Percentiles rank a stretch among this genome's conserved stretches.
Conservation (phyloP, 2,113 vertebrate genomes). For the Thunnus maccoyii region DNA sequence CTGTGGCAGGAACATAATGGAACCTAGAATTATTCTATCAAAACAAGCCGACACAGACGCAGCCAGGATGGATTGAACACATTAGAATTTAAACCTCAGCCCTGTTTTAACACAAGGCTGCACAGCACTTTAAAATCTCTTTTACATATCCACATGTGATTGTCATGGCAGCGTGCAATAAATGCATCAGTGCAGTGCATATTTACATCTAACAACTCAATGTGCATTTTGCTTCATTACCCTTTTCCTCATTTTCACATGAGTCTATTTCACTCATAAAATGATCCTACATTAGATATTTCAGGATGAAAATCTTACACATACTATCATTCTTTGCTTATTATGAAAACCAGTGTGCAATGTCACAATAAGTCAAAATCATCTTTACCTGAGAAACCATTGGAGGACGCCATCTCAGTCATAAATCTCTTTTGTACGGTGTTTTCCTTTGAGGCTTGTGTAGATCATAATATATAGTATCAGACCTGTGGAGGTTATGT, state of each 20-base stretch:
- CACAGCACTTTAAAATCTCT: constrained; percentile 49
- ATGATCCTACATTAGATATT: neutral
- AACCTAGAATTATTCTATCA: constrained; percentile 88
- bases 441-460: too few relatives aligned
- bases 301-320: neutral
- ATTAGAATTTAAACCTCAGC: constrained; percentile 73
- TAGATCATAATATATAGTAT: too few relatives aligned
- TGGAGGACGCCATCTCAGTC: neutral
- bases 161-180: constrained; percentile 45
- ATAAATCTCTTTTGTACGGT: neutral
- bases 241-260: neutral
- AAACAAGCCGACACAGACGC: constrained; percentile 72
- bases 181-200: neutral
- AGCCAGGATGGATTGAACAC: constrained; percentile 74
- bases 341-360: neutral
- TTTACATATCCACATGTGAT: constrained; percentile 43
- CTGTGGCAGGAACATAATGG: constrained; percentile 84
- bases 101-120: constrained; percentile 50
- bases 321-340: neutral
- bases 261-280: neutral
- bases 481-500: too few relatives aligned
- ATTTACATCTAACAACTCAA: constrained; percentile 48
- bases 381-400: neutral
- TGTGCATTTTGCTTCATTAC: constrained; percentile 5
- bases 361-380: too few relatives aligned